Percentiles rank a stretch among this genome's conserved stretches.
These are phyloP conservation scores for Austrolebias charrua DNA, from an alignment of 2,797 vertebrate species.

Conservation along the genomic window DNA sequence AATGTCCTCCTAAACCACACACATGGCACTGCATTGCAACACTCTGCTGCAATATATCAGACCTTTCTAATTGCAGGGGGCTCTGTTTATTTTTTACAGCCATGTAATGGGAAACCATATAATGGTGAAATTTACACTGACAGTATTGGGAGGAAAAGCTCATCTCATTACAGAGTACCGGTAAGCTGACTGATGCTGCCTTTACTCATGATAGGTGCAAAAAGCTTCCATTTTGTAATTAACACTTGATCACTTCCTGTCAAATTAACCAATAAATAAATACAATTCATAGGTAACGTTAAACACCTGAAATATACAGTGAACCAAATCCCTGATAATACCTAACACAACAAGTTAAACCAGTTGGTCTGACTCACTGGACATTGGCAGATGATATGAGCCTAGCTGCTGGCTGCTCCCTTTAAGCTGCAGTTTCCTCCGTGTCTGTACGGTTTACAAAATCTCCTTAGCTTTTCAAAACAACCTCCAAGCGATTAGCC, in stretches of 20 bases:
- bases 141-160: constrained; percentile 45
- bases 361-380: constrained; percentile 1
- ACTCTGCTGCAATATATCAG: constrained; percentile 21
- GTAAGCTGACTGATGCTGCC: constrained; percentile 41
- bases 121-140: constrained; percentile 28
- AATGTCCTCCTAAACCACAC: constrained; percentile 4
- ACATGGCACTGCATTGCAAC: constrained; percentile 3
- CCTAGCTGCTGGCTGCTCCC: constrained; percentile 1
- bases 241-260: constrained; percentile 29
- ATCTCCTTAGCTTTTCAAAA: constrained; percentile 1
- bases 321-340: constrained; percentile 12
- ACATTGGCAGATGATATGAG: constrained; percentile 1
- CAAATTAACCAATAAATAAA: constrained; percentile 24
- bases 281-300: constrained; percentile 15
- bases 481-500: neutral
- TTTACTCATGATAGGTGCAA: constrained; percentile 34
- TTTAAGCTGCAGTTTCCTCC: neutral
- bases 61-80: constrained; percentile 17
- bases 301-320: constrained; percentile 1
- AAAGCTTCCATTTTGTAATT: constrained; percentile 31
- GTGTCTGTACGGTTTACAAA: neutral
- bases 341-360: neutral
- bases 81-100: constrained; percentile 21
- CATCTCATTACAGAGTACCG: constrained; percentile 42
- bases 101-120: constrained; percentile 10